phyloP scores from a whole-genome alignment of 1,140 invertebrate species.

The Diachasmimorpha longicaudata region DNA sequence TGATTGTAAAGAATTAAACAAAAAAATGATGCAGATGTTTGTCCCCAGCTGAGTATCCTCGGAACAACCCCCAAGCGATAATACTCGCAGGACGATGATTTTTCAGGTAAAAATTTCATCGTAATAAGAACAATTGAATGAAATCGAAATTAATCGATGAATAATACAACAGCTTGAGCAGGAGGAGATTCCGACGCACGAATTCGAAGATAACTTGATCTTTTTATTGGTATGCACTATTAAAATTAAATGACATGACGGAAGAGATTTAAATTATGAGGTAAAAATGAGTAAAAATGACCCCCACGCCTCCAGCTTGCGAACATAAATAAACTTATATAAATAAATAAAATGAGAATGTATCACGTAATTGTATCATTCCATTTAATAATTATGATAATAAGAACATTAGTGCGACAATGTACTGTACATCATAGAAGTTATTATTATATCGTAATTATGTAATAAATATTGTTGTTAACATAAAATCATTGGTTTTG shows the following conservation, averaged over 20 bases:
- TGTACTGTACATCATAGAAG: constrained; percentile 62
- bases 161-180: neutral
- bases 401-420: constrained; percentile 57
- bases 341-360: constrained; percentile 37
- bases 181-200: constrained; percentile 2
- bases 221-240: neutral
- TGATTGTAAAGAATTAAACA: constrained; percentile 29
- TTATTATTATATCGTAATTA: constrained; percentile 64
- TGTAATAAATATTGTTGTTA: constrained; percentile 66
- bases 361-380: constrained; percentile 61
- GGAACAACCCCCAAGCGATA: neutral
- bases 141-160: neutral
- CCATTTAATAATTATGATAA: constrained; percentile 58
- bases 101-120: neutral
- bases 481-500: constrained; percentile 38
- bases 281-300: constrained; percentile 13
- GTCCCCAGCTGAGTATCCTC: constrained; percentile 14
- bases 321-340: constrained; percentile 13
- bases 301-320: constrained; percentile 32
- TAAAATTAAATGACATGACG: neutral
- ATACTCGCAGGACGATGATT: neutral
- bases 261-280: neutral
- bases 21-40: constrained; percentile 27
- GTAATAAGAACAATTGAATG: neutral
- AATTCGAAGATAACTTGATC: constrained; percentile 7